Conservation (phyloP, 2,888 invertebrate species). For the Calameuta idolon region DNA sequence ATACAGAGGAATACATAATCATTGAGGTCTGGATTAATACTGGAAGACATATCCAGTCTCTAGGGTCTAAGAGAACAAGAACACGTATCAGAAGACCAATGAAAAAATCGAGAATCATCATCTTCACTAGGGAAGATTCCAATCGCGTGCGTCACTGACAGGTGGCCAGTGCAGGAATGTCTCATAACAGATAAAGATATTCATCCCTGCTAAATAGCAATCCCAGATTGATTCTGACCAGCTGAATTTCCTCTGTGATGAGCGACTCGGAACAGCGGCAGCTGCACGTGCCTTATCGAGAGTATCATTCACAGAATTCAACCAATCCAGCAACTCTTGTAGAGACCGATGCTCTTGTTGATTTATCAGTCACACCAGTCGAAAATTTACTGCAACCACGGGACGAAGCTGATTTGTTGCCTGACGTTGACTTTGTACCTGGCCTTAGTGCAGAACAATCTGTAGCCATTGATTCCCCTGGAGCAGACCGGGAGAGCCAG, state of each 20-base stretch:
- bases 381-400: not conserved
- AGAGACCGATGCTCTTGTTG: conserved; percentile 60
- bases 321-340: conserved; percentile 51
- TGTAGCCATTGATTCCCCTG: conserved; percentile 83
- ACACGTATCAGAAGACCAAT: conserved; percentile 15
- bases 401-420: conserved; percentile 66
- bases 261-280: conserved; percentile 66
- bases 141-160: conserved; percentile 54
- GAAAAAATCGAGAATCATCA: conserved; percentile 9
- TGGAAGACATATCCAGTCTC: not conserved
- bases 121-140: conserved; percentile 14
- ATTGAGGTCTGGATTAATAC: not conserved
- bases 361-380: conserved; percentile 49
- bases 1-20: not conserved
- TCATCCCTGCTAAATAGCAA: conserved; percentile 16
- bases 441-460: conserved; percentile 70
- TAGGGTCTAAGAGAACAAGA: not conserved
- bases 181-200: conserved; percentile 39
- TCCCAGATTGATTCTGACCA: conserved; percentile 17
- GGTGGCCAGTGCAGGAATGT: conserved; percentile 47
- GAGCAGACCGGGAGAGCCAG: conserved; percentile 91
- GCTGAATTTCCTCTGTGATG: conserved; percentile 58
- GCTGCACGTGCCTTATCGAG: conserved; percentile 65
- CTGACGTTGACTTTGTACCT: conserved; percentile 81
- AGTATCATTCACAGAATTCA: conserved; percentile 63